Evolutionary conservation across 2,113 vertebrate genomes (phyloP), one percentile per base, ranked within the genome.

Genomic region (Peromyscus polionotus): DNA sequence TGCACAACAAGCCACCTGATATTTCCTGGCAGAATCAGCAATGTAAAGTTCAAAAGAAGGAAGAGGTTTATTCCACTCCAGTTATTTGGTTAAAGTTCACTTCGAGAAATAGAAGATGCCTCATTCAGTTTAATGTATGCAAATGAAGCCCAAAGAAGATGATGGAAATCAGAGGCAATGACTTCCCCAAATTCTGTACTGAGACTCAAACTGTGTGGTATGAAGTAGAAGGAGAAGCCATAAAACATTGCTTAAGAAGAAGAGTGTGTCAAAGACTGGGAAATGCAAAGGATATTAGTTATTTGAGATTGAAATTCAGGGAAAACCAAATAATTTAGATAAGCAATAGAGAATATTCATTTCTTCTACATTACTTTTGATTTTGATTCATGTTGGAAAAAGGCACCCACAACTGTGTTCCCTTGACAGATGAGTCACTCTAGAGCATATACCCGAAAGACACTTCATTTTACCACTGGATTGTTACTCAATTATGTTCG

Each of bases 111-210:
- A 51, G 24, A 0, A 77, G 67, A 31, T 13, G 33, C 54, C 73
- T 96, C 4, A 0, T 2, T 63, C 80, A 88, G n/a, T 75, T 79
- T 68, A 31, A 28, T 0, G 10, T 86, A 91, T 95, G 88, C 4
- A 91, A 76, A 94, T 90, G 1, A 26, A 65, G 90, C 13, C 94
- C 88, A 89, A 36, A 86, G 51, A 96, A 83, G 42, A 93, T 80
- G 80, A 92, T 31, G 93, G 79, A 93, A 97, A 95, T 65, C 91
- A 83, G 75, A 93, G 51, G 61, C 54, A 57, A 81, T 73, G 5
- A 72, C 4, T 0, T n/a, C 51, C 86, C 3, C 39, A 65, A 31
- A 76, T 10, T 0, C 68, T 67, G 20, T 57, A 39, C 48, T 10
- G 36, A 94, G 31, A 70, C 28, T 4, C 26, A 65, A 81, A 1